Evolutionary conservation across 2,888 invertebrate genomes (phyloP), one percentile per base, ranked within the genome.

Genomic region (Adineta ricciae): DNA sequence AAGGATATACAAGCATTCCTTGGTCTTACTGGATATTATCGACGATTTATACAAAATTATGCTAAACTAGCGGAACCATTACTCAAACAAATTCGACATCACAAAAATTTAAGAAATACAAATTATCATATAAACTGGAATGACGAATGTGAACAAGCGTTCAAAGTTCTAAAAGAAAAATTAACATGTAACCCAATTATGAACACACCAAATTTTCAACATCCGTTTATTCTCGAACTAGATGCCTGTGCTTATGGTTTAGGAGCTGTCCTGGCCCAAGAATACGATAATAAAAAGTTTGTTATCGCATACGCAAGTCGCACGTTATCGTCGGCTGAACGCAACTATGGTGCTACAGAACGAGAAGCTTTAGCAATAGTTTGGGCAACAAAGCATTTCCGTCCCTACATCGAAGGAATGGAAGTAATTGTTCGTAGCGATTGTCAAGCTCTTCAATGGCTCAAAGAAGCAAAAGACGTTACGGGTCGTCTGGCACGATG

Each of bases 11-110:
- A 72, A 32, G 46, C 46, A 8, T 84, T 73, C 36, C 19, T 84
- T 8, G 82, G 84, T 38, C 21, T 84, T 9, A 78, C 50, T 46
- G 54, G 54, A 14, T 56, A 56, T 56, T 84, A 84, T 54, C 27
- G 84, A 82, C 73, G 73, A 50, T 84, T 84, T 83, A 46, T 84
- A 16, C 46, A 84, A 78, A 50, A 83, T 84, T 84, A 41, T 41
- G 73, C 84, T 21, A 83, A 82, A 24, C 11, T 84, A 19, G 78
- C 84, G 32, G 21, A 21, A 54, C 84, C 84, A 4, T n/a, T 84
- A 21, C 5, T 56, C 56, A n/a, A 56, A 11, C 56, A 56, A 56
- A 9, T 56, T 21, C 21, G 56, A 56, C 21, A 56, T n/a, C n/a
- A n/a, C n/a, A n/a, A n/a, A n/a, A n/a, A n/a, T 8, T 46, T 46